Conservation (phyloP, 1,140 invertebrate genomes). For the Aricia agestis region DNA sequence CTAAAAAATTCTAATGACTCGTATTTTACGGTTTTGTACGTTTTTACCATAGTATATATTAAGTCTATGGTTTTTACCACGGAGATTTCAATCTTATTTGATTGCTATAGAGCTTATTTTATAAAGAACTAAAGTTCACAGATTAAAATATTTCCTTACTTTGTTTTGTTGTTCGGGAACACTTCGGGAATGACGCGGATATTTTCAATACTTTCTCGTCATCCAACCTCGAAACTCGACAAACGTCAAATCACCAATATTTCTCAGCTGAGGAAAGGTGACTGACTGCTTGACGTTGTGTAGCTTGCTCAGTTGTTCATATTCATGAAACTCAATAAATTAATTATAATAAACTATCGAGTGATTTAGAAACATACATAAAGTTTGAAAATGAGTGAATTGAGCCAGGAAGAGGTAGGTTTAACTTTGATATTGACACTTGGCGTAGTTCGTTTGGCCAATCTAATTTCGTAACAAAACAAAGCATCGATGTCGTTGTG, state of each 20-base stretch:
- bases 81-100: neutral
- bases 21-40: too few species aligned
- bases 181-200: constrained; percentile 68
- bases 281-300: constrained; percentile 73
- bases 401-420: constrained; percentile 86
- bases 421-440: constrained; percentile 60
- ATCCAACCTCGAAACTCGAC: constrained; percentile 39
- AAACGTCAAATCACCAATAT: constrained; percentile 64
- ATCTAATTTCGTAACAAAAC: constrained; percentile 76
- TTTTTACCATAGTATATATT: too few species aligned
- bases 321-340: constrained; percentile 33
- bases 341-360: constrained; percentile 4
- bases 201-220: constrained; percentile 74
- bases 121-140: neutral
- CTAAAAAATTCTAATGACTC: too few species aligned
- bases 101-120: neutral
- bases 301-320: constrained; percentile 62
- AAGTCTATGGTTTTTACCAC: too few species aligned
- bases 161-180: constrained; percentile 26
- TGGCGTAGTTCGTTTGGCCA: constrained; percentile 67
- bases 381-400: constrained; percentile 80
- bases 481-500: constrained; percentile 62
- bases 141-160: constrained; percentile 22
- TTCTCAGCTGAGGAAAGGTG: constrained; percentile 71
- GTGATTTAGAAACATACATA: constrained; percentile 28